Evolutionary conservation across 2,888 invertebrate genomes (phyloP).

Genomic region (Cheilosia vulpina): DNA sequence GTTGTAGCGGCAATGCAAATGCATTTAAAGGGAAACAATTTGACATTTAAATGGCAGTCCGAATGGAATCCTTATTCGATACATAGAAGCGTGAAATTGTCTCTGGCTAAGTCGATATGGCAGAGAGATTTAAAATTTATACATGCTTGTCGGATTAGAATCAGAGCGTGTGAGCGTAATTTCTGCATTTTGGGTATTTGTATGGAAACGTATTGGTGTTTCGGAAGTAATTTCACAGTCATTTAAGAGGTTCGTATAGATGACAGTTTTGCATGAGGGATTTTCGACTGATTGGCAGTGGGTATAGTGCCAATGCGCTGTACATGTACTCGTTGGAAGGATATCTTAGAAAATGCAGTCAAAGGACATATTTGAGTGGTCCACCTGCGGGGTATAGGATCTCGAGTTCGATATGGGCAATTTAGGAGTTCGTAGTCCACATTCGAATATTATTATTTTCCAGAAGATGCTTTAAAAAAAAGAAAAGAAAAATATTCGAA

Average conservation of each 20-base stretch:
- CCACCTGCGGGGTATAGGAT: no score
- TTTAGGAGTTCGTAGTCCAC: no score
- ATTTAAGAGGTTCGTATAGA: slow-evolving; percentile 2
- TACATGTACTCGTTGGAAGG: no score
- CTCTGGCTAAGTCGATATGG: background rate
- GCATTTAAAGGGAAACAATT: slow-evolving; percentile 48
- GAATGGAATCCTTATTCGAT: slow-evolving; percentile 10
- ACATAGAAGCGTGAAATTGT: slow-evolving; percentile 49
- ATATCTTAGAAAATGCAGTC: no score
- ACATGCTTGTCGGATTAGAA: slow-evolving; percentile 50
- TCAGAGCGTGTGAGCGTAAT: background rate
- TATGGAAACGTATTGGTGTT: slow-evolving; percentile 5
- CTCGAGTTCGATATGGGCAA: no score
- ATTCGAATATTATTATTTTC: no score
- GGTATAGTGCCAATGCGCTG: no score
- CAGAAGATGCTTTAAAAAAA: no score
- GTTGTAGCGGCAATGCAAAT: slow-evolving; percentile 16
- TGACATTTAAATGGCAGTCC: slow-evolving; percentile 42
- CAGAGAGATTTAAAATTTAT: slow-evolving; percentile 44
- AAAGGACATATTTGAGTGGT: no score
- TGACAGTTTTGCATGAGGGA: no score
- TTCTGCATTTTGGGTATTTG: background rate
- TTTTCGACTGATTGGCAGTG: no score
- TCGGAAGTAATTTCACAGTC: slow-evolving; percentile 53
- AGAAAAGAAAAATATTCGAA: no score